Evolutionary conservation across 2,113 vertebrate species (phyloP).

Genomic region (Lamprotornis superbus): DNA sequence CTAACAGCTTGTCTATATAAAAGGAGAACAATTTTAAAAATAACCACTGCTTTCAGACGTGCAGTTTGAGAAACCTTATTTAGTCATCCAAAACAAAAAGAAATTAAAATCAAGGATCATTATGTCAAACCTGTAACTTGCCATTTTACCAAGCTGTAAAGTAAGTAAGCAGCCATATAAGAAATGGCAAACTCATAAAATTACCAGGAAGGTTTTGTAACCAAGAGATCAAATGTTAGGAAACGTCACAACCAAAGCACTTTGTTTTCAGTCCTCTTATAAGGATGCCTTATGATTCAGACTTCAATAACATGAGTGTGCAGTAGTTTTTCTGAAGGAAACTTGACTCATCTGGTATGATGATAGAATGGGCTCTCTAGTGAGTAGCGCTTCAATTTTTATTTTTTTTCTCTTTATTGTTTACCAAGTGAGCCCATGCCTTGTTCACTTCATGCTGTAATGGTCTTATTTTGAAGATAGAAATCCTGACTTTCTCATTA

Average conservation of each 20-base stretch:
- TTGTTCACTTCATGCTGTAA: not conserved
- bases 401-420: not conserved
- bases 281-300: not conserved
- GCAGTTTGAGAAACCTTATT: not conserved
- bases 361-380: not conserved
- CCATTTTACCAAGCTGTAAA: not conserved
- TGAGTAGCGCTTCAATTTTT: not conserved
- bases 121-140: not conserved
- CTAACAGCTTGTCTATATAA: not conserved
- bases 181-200: not conserved
- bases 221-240: not conserved
- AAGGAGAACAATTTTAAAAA: constrained; percentile 33
- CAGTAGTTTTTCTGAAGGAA: not conserved
- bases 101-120: not conserved
- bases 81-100: not conserved
- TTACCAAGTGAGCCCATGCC: not conserved
- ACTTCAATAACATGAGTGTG: not conserved
- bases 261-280: not conserved
- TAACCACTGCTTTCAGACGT: not conserved
- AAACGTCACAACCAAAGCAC: not conserved
- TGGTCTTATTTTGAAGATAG: not conserved
- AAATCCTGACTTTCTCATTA: not conserved
- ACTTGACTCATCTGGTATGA: not conserved
- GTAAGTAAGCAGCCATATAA: not conserved
- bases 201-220: not conserved